Evolutionary conservation across 2,113 vertebrate species (phyloP).

Genomic region (Tyrannus savana): DNA sequence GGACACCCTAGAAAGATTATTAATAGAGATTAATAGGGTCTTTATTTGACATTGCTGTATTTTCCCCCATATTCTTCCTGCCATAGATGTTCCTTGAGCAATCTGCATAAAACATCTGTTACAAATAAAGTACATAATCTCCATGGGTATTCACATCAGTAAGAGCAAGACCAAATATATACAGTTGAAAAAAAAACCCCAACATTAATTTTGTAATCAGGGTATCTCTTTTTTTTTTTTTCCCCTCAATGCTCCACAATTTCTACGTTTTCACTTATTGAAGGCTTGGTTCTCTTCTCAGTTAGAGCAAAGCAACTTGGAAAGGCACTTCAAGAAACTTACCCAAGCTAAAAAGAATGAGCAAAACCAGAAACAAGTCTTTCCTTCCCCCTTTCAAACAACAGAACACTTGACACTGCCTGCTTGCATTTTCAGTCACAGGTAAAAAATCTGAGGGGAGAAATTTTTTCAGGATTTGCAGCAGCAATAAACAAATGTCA

Average conservation of each 20-base stretch:
- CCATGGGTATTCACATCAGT: background rate
- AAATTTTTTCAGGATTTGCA: background rate
- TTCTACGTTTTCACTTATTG: background rate
- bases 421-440: background rate
- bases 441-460: background rate
- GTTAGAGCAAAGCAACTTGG: background rate
- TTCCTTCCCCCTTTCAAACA: background rate
- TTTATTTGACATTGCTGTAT: background rate
- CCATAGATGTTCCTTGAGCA: background rate
- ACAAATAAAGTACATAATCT: background rate
- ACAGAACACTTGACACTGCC: background rate
- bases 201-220: background rate
- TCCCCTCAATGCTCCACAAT: background rate
- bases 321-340: background rate
- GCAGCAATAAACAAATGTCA: background rate
- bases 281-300: background rate
- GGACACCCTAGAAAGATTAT: background rate
- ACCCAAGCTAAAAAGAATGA: background rate
- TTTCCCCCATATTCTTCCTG: background rate
- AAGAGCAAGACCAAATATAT: background rate
- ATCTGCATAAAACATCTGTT: background rate
- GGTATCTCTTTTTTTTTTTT: background rate
- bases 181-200: accelerated
- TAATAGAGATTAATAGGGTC: background rate
- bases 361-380: background rate